A percentile compares a stretch with the other conserved stretches of the same genome.
phyloP scores from a whole-genome alignment of 2,113 vertebrate genomes.

The Clarias macrocephalus region DNA sequence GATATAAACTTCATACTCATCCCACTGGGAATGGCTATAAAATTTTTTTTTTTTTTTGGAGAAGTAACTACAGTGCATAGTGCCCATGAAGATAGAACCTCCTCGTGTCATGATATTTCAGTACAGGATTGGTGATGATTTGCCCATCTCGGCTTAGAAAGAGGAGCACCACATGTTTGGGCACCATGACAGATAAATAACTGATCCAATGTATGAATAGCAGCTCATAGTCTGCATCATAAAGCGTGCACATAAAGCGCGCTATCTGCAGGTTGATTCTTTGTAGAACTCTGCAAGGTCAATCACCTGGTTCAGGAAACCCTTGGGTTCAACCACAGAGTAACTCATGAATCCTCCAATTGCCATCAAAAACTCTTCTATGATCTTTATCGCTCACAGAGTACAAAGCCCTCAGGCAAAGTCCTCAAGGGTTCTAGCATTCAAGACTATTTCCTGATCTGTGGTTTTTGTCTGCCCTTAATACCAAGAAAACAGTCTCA shows the following conservation, averaged over 20 bases:
- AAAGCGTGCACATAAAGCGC: neutral
- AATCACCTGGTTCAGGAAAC: neutral
- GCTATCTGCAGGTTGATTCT: neutral
- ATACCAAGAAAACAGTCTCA: neutral
- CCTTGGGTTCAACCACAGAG: neutral
- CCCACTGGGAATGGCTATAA: neutral
- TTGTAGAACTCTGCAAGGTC: neutral
- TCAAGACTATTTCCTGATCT: neutral
- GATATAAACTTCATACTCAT: neutral
- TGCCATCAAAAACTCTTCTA: neutral
- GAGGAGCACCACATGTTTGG: too few relatives aligned
- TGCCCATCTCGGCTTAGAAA: neutral
- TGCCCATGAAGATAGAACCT: neutral
- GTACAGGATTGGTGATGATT: neutral
- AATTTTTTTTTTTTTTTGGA: neutral
- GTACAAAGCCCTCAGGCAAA: neutral
- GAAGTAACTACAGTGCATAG: neutral
- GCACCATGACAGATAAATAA: neutral
- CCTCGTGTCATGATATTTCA: neutral
- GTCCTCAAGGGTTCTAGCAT: neutral
- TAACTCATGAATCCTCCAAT: neutral
- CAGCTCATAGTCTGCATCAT: neutral
- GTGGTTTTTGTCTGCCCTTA: neutral
- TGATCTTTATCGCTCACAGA: neutral
- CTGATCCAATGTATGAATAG: neutral